Percentiles rank a stretch among this genome's conserved stretches.
Conservation (phyloP, 2,113 vertebrate genomes). For the Pyrgilauda ruficollis region DNA sequence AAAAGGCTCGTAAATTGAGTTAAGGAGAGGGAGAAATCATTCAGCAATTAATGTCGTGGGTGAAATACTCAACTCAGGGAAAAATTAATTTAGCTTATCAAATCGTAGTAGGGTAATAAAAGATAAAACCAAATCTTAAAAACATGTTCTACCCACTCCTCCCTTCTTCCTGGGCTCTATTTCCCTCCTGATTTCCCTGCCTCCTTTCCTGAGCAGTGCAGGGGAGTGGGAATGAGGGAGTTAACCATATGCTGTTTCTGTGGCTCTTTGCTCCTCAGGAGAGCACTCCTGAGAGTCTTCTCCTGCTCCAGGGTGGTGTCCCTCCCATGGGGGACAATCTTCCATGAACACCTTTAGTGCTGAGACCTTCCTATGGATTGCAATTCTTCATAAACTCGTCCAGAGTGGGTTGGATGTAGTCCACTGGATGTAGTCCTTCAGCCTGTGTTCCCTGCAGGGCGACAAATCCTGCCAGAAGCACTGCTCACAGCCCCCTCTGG, state of each 20-base stretch:
- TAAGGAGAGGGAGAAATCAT: not conserved
- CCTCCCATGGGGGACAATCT: accelerated
- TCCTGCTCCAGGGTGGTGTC: not conserved
- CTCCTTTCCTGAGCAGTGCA: not conserved
- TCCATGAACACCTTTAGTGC: accelerated
- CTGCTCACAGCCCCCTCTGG: not conserved
- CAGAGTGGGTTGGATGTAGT: not conserved
- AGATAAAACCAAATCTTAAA: not conserved
- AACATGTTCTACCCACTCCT: not conserved
- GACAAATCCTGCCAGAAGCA: not conserved
- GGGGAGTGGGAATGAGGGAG: not conserved
- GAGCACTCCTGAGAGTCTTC: not conserved
- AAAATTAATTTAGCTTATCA: not conserved
- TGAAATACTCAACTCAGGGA: not conserved
- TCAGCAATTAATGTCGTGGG: not conserved
- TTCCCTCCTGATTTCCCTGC: not conserved
- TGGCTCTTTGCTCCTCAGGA: not conserved
- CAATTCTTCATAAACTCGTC: not conserved
- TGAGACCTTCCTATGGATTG: too few species aligned
- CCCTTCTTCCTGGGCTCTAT: not conserved
- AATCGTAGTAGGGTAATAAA: not conserved
- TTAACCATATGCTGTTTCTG: not conserved
- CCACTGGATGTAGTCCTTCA: not conserved
- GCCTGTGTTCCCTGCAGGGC: not conserved
- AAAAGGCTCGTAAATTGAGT: accelerated